Conservation (phyloP, 2,888 invertebrate species). For the Agapetus fuscipes region DNA sequence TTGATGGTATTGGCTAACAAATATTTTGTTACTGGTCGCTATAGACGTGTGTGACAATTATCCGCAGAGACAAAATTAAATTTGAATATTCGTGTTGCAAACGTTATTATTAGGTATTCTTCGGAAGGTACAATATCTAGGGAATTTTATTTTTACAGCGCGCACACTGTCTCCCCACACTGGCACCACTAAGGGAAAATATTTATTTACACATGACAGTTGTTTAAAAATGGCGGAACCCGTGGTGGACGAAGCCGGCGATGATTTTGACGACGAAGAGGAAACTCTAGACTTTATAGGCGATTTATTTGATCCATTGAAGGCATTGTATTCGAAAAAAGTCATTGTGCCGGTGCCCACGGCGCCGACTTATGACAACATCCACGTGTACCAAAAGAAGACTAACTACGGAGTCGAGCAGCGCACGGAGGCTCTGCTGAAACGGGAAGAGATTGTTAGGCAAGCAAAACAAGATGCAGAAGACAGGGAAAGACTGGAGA, state of each 20-base stretch:
- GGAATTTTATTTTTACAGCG: too few relatives aligned
- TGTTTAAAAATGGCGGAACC: slow-evolving; percentile 25
- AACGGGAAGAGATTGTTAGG: slow-evolving; percentile 26
- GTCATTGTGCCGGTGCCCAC: slow-evolving; percentile 43
- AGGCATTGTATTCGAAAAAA: slow-evolving; percentile 54
- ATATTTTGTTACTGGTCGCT: too few relatives aligned
- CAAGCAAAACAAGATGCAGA: slow-evolving; percentile 27
- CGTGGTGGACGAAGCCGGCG: slow-evolving; percentile 20
- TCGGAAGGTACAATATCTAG: too few relatives aligned
- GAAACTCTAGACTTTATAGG: slow-evolving; percentile 43
- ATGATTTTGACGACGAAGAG: slow-evolving; percentile 26
- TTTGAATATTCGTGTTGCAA: too few relatives aligned
- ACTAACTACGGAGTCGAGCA: too few relatives aligned
- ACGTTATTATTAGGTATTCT: too few relatives aligned
- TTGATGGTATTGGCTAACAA: too few relatives aligned
- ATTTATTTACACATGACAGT: slow-evolving; percentile 4
- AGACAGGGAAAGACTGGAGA: slow-evolving; percentile 32
- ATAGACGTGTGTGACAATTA: too few relatives aligned
- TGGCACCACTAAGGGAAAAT: neutral
- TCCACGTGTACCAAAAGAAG: slow-evolving; percentile 37
- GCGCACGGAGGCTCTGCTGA: slow-evolving; percentile 27
- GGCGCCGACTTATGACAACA: slow-evolving; percentile 58
- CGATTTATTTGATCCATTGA: slow-evolving; percentile 57
- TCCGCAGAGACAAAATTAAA: too few relatives aligned
- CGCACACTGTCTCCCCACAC: neutral